Conservation (phyloP, 2,888 invertebrate genomes). For the Stegophylla sp. region DNA sequence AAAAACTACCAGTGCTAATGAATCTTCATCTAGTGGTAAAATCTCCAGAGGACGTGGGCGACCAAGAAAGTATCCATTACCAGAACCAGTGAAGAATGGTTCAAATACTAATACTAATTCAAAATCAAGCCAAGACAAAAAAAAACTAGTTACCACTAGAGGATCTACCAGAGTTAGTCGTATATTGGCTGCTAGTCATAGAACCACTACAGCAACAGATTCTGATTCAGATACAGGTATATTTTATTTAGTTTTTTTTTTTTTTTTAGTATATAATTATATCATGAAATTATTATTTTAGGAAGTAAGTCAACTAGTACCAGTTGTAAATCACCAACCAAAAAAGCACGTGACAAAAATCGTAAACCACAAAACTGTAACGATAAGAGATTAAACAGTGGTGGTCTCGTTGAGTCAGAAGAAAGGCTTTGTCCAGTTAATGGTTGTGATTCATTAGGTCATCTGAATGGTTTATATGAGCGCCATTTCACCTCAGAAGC, state of each 20-base stretch:
- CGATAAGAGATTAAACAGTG: conserved; percentile 58
- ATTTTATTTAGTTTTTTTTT: not conserved
- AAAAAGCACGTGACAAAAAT: conserved; percentile 66
- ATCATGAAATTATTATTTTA: conserved; percentile 59
- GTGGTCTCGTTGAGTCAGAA: conserved; percentile 63
- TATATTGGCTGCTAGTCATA: conserved; percentile 59
- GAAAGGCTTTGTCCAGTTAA: conserved; percentile 84
- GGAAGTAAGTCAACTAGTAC: conserved; percentile 66
- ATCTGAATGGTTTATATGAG: conserved; percentile 80
- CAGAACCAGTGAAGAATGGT: conserved; percentile 51
- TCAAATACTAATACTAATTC: conserved; percentile 39
- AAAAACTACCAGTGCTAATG: conserved; percentile 56
- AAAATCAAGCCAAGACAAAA: conserved; percentile 49
- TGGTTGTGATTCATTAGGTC: conserved; percentile 85
- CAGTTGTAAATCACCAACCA: conserved; percentile 64
- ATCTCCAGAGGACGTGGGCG: conserved; percentile 60
- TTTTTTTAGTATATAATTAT: not conserved
- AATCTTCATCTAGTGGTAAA: conserved; percentile 54
- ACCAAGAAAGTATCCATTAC: conserved; percentile 60
- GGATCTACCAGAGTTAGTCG: conserved; percentile 60
- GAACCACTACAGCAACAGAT: conserved; percentile 62
- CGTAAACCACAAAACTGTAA: conserved; percentile 60
- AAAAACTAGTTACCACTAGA: conserved; percentile 59
- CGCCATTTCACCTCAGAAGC: conserved; percentile 89
- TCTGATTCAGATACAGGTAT: conserved; percentile 63